A percentile compares a stretch with the other conserved stretches of the same genome.
Evolutionary conservation across 2,113 vertebrate genomes (phyloP).

Genomic region (Elephantulus edwardii): DNA sequence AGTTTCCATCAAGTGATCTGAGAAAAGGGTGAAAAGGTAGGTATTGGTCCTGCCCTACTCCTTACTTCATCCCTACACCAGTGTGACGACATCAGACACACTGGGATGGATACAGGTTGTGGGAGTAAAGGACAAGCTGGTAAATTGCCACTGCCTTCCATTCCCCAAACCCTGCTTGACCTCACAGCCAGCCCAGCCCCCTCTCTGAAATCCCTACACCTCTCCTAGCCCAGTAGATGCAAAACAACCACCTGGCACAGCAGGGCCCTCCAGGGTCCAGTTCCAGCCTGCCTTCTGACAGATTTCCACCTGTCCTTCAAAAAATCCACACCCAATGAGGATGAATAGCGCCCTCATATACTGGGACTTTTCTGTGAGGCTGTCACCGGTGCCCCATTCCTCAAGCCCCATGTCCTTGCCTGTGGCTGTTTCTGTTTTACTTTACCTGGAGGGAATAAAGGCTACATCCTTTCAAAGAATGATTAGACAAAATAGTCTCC

Average conservation of each 20-base stretch:
- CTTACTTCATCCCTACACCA: background rate
- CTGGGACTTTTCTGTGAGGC: background rate
- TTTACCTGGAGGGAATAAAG: background rate
- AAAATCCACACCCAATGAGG: accelerated
- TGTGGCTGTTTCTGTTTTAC: background rate
- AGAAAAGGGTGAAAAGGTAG: background rate
- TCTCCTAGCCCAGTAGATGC: background rate
- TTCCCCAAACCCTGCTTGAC: background rate
- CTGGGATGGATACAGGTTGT: background rate
- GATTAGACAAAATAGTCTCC: background rate
- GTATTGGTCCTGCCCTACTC: background rate
- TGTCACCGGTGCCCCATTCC: background rate
- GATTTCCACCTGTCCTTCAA: background rate
- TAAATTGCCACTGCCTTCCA: background rate
- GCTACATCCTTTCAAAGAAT: background rate
- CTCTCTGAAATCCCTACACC: background rate
- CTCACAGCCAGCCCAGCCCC: too few species aligned
- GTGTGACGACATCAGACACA: background rate
- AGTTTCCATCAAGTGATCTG: conserved; percentile 81
- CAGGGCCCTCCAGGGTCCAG: background rate
- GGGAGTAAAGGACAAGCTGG: background rate
- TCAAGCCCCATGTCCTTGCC: background rate
- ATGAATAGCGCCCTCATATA: background rate
- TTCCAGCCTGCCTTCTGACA: background rate
- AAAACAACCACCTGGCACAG: background rate